phyloP scores from a whole-genome alignment of 1,140 invertebrate genomes.

The Brachystomella parvula region DNA sequence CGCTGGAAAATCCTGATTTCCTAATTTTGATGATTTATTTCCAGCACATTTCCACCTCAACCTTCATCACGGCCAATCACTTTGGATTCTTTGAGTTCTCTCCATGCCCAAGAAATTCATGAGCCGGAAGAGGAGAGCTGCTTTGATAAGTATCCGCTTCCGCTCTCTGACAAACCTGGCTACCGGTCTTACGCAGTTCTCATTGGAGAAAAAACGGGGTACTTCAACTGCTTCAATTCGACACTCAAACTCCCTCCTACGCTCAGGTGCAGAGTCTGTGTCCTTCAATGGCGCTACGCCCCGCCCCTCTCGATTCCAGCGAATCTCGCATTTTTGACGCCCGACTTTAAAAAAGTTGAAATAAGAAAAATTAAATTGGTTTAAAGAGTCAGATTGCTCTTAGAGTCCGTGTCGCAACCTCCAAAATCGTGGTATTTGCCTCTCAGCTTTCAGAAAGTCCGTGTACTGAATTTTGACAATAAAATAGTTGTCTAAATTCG shows the following conservation, averaged over 20 bases:
- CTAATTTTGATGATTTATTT: constrained; percentile 40
- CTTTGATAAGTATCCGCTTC: constrained; percentile 42
- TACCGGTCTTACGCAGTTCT: constrained; percentile 38
- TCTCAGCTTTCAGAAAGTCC: too few species aligned
- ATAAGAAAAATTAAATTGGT: too few species aligned
- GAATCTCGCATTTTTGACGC: too few species aligned
- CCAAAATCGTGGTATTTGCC: too few species aligned
- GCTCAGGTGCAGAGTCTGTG: constrained; percentile 55
- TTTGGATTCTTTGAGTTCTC: constrained; percentile 6
- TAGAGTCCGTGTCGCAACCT: too few species aligned
- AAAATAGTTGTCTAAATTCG: too few species aligned
- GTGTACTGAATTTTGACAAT: too few species aligned
- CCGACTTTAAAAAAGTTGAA: too few species aligned
- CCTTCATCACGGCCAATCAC: constrained; percentile 1
- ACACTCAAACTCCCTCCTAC: constrained; percentile 46
- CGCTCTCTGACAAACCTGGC: constrained; percentile 44
- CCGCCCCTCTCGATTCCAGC: too few species aligned
- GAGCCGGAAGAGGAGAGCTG: not conserved
- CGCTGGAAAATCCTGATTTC: not conserved
- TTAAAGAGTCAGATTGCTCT: too few species aligned
- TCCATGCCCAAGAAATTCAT: not conserved
- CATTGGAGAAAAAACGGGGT: not conserved
- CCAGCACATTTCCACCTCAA: not conserved
- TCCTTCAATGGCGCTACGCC: constrained; percentile 63
- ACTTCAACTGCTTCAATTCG: constrained; percentile 11